Evolutionary conservation across 2,797 vertebrate species (phyloP).

Genomic region (Alfaro cultratus): DNA sequence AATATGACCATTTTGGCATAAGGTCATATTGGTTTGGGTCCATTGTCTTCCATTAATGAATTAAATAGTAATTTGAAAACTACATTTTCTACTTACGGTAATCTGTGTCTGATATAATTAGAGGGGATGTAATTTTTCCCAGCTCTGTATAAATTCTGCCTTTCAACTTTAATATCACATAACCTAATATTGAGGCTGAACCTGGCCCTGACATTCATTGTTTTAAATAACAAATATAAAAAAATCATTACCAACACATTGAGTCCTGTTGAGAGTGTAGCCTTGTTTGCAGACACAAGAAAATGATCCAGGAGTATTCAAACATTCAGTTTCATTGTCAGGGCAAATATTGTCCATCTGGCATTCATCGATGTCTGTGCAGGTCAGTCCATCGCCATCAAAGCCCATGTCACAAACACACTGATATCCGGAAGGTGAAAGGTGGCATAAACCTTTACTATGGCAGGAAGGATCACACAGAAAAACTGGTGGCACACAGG

Average conservation of each 20-base stretch:
- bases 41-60: neutral
- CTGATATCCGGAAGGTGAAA: constrained; percentile 73
- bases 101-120: neutral
- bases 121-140: neutral
- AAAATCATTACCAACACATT: constrained; percentile 79
- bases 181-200: neutral
- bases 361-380: constrained; percentile 85
- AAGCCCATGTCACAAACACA: constrained; percentile 86
- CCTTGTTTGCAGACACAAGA: constrained; percentile 82
- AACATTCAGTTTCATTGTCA: constrained; percentile 76
- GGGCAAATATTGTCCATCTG: constrained; percentile 75
- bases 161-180: neutral
- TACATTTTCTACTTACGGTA: neutral
- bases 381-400: constrained; percentile 76
- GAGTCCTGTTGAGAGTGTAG: constrained; percentile 68
- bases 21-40: neutral
- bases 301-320: constrained; percentile 82
- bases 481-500: constrained; percentile 70
- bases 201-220: neutral
- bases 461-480: constrained; percentile 80
- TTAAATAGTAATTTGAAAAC: too few relatives aligned
- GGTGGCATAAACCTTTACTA: constrained; percentile 80
- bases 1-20: neutral
- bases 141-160: neutral
- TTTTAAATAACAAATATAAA: constrained; percentile 1